Evolutionary conservation across 2,113 vertebrate genomes (phyloP), one percentile per base, ranked within the genome.

Genomic region (Butastur rufipennis): DNA sequence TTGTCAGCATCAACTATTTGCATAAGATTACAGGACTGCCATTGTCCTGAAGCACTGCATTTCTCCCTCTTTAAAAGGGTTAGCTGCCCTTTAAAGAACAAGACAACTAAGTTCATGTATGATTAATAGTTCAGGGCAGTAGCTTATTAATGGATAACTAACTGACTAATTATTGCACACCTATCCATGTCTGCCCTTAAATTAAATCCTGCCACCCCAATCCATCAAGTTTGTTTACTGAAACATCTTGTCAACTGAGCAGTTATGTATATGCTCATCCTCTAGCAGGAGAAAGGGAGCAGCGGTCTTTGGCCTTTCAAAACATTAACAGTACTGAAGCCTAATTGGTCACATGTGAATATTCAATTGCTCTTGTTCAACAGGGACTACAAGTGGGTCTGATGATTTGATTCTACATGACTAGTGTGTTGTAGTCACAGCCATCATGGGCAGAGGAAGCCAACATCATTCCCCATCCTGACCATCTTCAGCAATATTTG

Each of bases 161-260:
- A 81, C 96, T 77, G 70, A 45, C 65, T 85, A 86, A 93, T 93
- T 82, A 93, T 90, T 90, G 67, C 43, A 83, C 50, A 74, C 50
- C n/a, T 93, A 56, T 86, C 85, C 29, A 68, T 81, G 75, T 59
- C 43, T 93, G 43, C 27, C 45, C 86, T 95, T 91, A 94, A 75
- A 70, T 90, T 88, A 95, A 86, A 92, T 42, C 62, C 38, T 21
- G 45, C 78, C 34, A 85, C 52, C 62, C 21, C 13, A 81, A 52
- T 91, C 45, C 32, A 94, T 97, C 78, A 90, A 78, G 48, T 74
- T 53, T 92, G 66, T 94, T 95, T 93, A 61, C 38, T 72, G 36
- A 77, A 73, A n/a, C 27, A 58, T 22, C 36, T 50, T 43, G 16
- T 36, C 78, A 65, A 21, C 70, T 29, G 22, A 48, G 63, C 43